A percentile compares a stretch with the other conserved stretches of the same genome.
Conservation (phyloP, 2,888 invertebrate genomes). For the Prosopocoilus inquinatus region DNA sequence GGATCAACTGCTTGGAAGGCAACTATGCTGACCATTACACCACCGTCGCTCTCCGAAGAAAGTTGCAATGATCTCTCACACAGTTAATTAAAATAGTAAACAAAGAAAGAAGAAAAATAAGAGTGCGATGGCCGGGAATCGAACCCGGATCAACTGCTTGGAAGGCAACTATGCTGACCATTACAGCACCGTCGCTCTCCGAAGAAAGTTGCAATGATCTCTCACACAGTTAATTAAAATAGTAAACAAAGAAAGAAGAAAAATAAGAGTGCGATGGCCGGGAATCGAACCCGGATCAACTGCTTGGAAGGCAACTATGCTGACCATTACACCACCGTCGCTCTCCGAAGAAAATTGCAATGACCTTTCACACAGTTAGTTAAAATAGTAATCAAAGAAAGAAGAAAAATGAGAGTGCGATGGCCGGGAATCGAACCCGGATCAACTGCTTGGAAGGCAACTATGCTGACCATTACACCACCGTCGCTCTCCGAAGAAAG, state of each 20-base stretch:
- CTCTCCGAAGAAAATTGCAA: too few species aligned
- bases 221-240: too few species aligned
- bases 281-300: conserved; percentile 53
- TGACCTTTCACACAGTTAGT: too few species aligned
- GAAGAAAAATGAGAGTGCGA: too few species aligned
- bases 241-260: too few species aligned
- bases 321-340: conserved; percentile 47
- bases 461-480: conserved; percentile 52
- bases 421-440: conserved; percentile 53
- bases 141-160: conserved; percentile 53
- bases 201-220: too few species aligned
- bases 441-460: conserved; percentile 53
- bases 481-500: too few species aligned
- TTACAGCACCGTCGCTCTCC: conserved; percentile 42
- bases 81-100: too few species aligned
- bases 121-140: conserved; percentile 50
- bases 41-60: too few species aligned
- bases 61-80: too few species aligned
- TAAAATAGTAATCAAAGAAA: too few species aligned
- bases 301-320: conserved; percentile 53
- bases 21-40: conserved; percentile 53
- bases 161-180: conserved; percentile 53
- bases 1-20: conserved; percentile 53
- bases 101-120: too few species aligned
- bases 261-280: conserved; percentile 48